Conservation (phyloP, 1,140 invertebrate genomes). For the Physella acuta region DNA sequence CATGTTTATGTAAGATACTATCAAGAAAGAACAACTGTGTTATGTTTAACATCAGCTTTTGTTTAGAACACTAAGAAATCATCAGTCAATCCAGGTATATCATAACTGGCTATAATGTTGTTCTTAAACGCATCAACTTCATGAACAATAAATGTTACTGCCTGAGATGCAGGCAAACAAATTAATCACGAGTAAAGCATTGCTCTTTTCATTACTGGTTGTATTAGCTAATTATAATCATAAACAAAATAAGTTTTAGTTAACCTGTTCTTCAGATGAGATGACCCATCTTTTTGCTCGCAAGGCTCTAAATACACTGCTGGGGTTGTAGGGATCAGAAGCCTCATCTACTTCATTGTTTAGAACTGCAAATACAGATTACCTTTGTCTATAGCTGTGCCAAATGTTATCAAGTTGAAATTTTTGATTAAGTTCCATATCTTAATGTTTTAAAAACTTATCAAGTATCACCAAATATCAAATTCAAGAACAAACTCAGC, state of each 20-base stretch:
- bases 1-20: no score
- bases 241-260: background rate
- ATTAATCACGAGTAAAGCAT: background rate
- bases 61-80: no score
- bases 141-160: background rate
- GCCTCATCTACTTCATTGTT: constrained; percentile 51
- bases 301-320: constrained; percentile 76
- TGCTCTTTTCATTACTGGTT: background rate
- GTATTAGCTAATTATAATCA: background rate
- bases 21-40: no score
- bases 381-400: background rate
- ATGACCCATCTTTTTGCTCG: constrained; percentile 80
- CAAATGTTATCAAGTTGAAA: background rate
- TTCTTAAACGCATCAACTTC: background rate
- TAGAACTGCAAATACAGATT: constrained; percentile 42
- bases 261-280: constrained; percentile 77
- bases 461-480: no score
- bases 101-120: background rate
- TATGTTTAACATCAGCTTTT: no score
- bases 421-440: no score
- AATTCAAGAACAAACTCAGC: no score
- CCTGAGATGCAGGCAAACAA: background rate
- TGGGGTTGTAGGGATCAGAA: constrained; percentile 64
- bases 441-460: no score
- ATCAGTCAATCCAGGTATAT: no score